Evolutionary conservation across 2,797 vertebrate species (phyloP).

Genomic region (Spheniscus humboldti): DNA sequence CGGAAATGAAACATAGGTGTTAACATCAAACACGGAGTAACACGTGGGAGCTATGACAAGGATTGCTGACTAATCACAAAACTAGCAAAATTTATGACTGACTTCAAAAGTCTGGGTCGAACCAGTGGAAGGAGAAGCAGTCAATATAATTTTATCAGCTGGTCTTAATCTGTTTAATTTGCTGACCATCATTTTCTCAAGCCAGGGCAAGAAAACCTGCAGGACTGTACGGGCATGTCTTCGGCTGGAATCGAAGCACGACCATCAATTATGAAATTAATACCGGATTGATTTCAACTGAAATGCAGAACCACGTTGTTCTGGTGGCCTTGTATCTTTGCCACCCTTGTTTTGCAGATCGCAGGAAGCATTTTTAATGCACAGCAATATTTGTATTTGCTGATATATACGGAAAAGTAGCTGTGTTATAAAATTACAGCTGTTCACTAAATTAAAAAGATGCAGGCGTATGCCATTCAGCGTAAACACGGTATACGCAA

Average conservation of each 20-base stretch:
- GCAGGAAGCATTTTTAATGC: neutral
- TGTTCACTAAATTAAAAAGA: neutral
- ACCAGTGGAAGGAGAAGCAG: neutral
- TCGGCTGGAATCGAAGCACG: neutral
- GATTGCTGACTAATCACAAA: neutral
- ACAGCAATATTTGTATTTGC: neutral
- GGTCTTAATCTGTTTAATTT: neutral
- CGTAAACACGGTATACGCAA: neutral
- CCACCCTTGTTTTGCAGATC: neutral
- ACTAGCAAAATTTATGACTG: neutral
- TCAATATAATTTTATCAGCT: neutral
- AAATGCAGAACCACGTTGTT: neutral
- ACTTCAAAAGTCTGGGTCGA: neutral
- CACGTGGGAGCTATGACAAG: neutral
- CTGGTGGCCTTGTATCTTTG: neutral
- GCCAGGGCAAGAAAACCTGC: neutral
- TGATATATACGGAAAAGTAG: neutral
- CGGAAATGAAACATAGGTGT: accelerated
- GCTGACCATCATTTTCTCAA: neutral
- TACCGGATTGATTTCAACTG: neutral
- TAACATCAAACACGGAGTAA: neutral
- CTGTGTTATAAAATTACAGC: neutral
- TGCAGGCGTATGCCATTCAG: too few relatives aligned
- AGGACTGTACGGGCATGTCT: neutral
- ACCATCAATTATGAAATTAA: neutral